Evolutionary conservation across 2,888 invertebrate genomes (phyloP).

Genomic region (Prosopocoilus inquinatus): DNA sequence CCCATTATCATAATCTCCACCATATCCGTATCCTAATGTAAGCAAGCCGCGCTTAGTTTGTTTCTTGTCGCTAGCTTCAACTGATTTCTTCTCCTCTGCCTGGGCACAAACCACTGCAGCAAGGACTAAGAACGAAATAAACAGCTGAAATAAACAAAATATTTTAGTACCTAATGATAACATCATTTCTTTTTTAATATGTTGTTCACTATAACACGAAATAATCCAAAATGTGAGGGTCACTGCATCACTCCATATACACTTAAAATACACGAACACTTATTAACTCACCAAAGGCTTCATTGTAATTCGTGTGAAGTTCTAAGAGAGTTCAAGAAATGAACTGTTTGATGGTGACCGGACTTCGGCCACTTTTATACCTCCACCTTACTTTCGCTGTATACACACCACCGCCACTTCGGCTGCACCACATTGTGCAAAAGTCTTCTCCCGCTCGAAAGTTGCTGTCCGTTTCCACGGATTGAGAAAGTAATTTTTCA

Average conservation of each 20-base stretch:
- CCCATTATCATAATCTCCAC: constrained; percentile 72
- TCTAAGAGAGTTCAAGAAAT: constrained; percentile 54
- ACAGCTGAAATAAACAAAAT: constrained; percentile 29
- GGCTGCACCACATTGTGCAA: constrained; percentile 41
- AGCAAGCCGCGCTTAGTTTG: constrained; percentile 79
- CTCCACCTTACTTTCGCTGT: constrained; percentile 54
- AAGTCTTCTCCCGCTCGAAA: constrained; percentile 39
- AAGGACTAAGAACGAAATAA: constrained; percentile 72
- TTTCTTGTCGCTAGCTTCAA: constrained; percentile 61
- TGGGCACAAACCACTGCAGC: constrained; percentile 66
- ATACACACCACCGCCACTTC: constrained; percentile 39
- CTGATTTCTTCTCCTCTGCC: constrained; percentile 66
- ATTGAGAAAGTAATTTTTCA: constrained; percentile 47
- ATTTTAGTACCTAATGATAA: constrained; percentile 3
- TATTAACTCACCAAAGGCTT: constrained; percentile 56
- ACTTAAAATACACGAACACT: constrained; percentile 8
- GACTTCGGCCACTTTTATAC: constrained; percentile 58
- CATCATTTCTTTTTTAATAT: not conserved
- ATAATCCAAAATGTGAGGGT: not conserved
- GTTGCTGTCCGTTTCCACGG: constrained; percentile 35
- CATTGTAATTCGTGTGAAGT: constrained; percentile 46
- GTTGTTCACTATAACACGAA: constrained; percentile 3
- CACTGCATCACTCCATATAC: constrained; percentile 14
- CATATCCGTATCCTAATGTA: constrained; percentile 78
- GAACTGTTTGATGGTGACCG: constrained; percentile 59